Percentiles rank a stretch among this genome's conserved stretches.
These are phyloP conservation scores for Hyposoter didymator DNA, from an alignment of 2,888 invertebrate genomes.

Conservation along the genomic window DNA sequence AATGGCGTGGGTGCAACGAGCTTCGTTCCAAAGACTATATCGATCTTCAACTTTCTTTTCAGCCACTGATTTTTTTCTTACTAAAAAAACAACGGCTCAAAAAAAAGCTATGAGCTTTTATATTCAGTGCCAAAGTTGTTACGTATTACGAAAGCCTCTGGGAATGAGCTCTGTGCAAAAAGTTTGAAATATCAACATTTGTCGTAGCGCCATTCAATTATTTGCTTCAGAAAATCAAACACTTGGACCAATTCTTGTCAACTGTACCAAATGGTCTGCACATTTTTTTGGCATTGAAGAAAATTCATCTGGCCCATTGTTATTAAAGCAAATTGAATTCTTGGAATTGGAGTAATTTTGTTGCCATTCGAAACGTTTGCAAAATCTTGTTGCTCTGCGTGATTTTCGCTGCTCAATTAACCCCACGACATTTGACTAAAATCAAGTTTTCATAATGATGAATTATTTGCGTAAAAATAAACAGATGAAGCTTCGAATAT, in stretches of 20 bases:
- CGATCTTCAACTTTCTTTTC: constrained; percentile 75
- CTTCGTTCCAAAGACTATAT: constrained; percentile 78
- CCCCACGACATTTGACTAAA: neutral
- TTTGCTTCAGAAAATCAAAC: neutral
- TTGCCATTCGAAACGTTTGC: neutral
- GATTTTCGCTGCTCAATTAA: neutral
- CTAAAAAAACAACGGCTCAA: neutral
- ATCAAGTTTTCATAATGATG: neutral
- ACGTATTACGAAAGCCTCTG: neutral
- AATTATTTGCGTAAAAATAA: neutral
- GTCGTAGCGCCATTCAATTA: neutral
- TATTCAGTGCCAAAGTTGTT: neutral
- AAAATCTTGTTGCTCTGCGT: neutral
- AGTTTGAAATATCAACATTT: neutral
- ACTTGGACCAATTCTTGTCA: neutral
- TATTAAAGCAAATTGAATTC: neutral
- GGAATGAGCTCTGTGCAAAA: neutral
- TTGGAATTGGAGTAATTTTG: neutral
- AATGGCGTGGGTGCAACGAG: constrained; percentile 77
- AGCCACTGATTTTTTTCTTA: constrained; percentile 56
- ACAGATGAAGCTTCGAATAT: neutral
- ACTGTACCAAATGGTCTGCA: too few relatives aligned
- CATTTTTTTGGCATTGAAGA: neutral
- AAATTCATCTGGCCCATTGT: neutral
- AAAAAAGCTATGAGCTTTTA: neutral